These are phyloP conservation scores for Monomorium pharaonis DNA, from an alignment of 1,140 invertebrate genomes.

Conservation along the genomic window DNA sequence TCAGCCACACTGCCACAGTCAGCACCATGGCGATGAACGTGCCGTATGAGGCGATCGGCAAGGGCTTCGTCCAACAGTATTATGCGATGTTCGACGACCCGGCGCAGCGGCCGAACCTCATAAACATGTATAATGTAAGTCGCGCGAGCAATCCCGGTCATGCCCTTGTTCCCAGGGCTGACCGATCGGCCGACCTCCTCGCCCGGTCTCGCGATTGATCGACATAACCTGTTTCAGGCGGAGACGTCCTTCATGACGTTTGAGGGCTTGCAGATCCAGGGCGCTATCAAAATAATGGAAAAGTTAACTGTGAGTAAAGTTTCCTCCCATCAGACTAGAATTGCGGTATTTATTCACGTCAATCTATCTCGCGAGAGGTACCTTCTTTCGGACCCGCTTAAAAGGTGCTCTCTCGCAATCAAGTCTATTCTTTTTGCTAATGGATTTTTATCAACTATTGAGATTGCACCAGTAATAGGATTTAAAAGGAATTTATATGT, in stretches of 20 bases:
- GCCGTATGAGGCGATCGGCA: constrained; percentile 95
- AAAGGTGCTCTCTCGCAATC: not conserved
- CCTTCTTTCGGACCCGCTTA: too few relatives aligned
- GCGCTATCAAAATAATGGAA: constrained; percentile 96
- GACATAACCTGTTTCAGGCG: constrained; percentile 87
- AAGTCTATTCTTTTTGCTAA: not conserved
- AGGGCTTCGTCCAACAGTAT: constrained; percentile 97
- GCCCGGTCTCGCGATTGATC: not conserved
- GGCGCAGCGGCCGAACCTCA: constrained; percentile 91
- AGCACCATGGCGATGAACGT: constrained; percentile 92
- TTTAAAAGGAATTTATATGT: not conserved
- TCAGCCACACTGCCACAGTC: too few relatives aligned
- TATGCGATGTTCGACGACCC: constrained; percentile 96
- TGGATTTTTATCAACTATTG: not conserved
- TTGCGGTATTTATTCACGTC: not conserved
- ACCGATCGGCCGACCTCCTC: not conserved
- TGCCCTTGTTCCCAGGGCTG: not conserved
- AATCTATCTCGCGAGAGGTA: not conserved
- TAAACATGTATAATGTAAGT: constrained; percentile 97
- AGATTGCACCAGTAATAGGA: not conserved
- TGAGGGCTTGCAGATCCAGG: constrained; percentile 96
- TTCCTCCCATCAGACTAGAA: too few relatives aligned
- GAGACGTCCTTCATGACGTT: constrained; percentile 98
- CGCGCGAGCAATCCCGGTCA: constrained; percentile 72
- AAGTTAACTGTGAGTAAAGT: constrained; percentile 93